Evolutionary conservation across 2,113 vertebrate species (phyloP).

Genomic region (Nannobrachium achirus): DNA sequence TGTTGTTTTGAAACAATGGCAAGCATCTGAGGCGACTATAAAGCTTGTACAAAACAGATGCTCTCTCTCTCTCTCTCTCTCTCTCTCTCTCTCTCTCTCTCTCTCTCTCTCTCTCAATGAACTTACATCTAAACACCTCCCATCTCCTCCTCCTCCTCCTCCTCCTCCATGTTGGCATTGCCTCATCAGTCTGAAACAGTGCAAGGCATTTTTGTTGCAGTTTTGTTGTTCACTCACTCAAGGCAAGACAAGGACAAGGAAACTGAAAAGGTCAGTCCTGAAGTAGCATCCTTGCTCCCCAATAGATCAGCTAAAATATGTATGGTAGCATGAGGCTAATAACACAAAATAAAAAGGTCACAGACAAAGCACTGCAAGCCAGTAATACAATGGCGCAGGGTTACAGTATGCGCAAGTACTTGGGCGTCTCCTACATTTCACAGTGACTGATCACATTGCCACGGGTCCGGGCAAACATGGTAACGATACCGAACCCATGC

Average conservation of each 20-base stretch:
- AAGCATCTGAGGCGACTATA: slow-evolving; percentile 68
- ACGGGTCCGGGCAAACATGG: slow-evolving; percentile 56
- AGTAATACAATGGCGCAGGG: slow-evolving; percentile 13
- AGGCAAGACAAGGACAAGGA: slow-evolving; percentile 53
- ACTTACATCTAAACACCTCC: slow-evolving; percentile 73
- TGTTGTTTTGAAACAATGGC: slow-evolving; percentile 75
- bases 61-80: slow-evolving; percentile 51
- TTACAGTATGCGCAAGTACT: slow-evolving; percentile 18
- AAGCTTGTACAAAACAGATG: slow-evolving; percentile 71
- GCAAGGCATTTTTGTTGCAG: slow-evolving; percentile 42
- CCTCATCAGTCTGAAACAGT: slow-evolving; percentile 72
- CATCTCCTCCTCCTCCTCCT: slow-evolving; percentile 30
- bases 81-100: slow-evolving; percentile 21
- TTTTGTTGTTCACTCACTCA: slow-evolving; percentile 63
- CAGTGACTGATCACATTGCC: slow-evolving; percentile 55
- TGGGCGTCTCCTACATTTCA: slow-evolving; percentile 31
- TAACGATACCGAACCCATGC: slow-evolving; percentile 46
- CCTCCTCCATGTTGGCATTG: slow-evolving; percentile 60
- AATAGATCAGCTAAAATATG: slow-evolving; percentile 28
- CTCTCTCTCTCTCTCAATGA: slow-evolving; percentile 67
- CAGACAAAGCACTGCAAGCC: not conserved
- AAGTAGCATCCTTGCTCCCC: slow-evolving; percentile 53
- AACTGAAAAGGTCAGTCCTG: slow-evolving; percentile 41
- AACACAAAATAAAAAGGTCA: slow-evolving; percentile 32
- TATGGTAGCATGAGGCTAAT: slow-evolving; percentile 12